These are phyloP conservation scores for Cyrtonyx montezumae DNA, from an alignment of 2,113 vertebrate genomes.

Conservation along the genomic window DNA sequence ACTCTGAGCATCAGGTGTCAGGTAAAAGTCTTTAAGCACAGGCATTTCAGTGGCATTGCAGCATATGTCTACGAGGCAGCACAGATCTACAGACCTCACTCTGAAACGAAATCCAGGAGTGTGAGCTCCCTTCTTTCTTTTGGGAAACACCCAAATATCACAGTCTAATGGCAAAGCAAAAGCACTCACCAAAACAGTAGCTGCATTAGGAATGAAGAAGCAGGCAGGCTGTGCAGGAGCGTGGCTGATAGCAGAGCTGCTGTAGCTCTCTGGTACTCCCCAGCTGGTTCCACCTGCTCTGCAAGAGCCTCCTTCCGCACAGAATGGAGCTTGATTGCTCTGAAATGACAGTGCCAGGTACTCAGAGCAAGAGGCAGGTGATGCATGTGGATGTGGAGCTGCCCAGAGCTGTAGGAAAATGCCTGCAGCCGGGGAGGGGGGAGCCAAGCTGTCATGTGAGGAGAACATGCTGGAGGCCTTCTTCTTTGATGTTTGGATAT, in stretches of 20 bases:
- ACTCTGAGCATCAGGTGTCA: not conserved
- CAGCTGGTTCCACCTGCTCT: not conserved
- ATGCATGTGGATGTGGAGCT: conserved; percentile 13
- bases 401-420: conserved; percentile 5
- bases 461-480: conserved; percentile 74
- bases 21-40: not conserved
- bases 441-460: conserved; percentile 73
- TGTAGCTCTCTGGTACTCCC: not conserved
- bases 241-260: not conserved
- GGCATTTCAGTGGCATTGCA: not conserved
- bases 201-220: fast-evolving
- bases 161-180: fast-evolving
- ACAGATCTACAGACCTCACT: not conserved
- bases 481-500: conserved; percentile 79
- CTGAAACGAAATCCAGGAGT: not conserved
- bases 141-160: not conserved
- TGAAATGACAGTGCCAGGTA: not conserved
- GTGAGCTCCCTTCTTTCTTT: not conserved
- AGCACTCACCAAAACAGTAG: not conserved
- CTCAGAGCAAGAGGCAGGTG: conserved; percentile 23
- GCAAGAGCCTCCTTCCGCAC: not conserved
- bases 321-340: not conserved
- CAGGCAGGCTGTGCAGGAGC: not conserved
- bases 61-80: not conserved
- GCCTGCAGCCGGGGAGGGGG: conserved; percentile 34